Percentiles rank a stretch among this genome's conserved stretches.
phyloP scores from a whole-genome alignment of 2,113 vertebrate genomes.

The Anarrhichthys ocellatus region DNA sequence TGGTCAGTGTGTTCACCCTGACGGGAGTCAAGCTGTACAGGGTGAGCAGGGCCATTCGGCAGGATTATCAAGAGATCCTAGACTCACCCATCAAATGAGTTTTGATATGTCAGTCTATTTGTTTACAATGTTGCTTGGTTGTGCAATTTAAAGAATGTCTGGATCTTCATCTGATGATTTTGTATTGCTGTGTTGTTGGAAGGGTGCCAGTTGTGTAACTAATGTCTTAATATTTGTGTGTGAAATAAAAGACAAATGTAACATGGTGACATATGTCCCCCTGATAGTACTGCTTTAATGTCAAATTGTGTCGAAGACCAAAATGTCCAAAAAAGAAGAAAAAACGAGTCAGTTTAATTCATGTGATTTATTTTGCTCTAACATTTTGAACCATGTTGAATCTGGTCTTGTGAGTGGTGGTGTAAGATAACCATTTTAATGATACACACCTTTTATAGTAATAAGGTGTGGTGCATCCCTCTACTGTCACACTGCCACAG shows the following conservation, averaged over 20 bases:
- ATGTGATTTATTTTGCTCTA: slow-evolving; percentile 33
- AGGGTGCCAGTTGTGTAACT: slow-evolving; percentile 81
- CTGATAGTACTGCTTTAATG: slow-evolving; percentile 62
- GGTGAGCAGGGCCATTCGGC: slow-evolving; percentile 87
- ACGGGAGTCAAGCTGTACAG: slow-evolving; percentile 93
- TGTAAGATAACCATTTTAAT: slow-evolving; percentile 9
- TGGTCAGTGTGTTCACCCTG: slow-evolving; percentile 93
- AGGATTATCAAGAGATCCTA: slow-evolving; percentile 96
- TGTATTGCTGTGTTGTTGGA: slow-evolving; percentile 81
- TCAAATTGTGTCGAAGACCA: slow-evolving; percentile 48
- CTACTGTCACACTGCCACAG: slow-evolving; percentile 58
- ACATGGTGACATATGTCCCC: slow-evolving; percentile 56
- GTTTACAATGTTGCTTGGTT: slow-evolving; percentile 81
- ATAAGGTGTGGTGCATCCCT: slow-evolving; percentile 32
- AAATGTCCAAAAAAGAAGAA: slow-evolving; percentile 33
- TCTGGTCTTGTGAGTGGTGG: slow-evolving; percentile 51
- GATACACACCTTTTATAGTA: slow-evolving; percentile 6
- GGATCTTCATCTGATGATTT: slow-evolving; percentile 80
- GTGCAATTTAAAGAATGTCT: slow-evolving; percentile 83
- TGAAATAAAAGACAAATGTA: slow-evolving; percentile 79
- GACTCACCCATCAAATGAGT: slow-evolving; percentile 95
- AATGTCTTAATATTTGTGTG: slow-evolving; percentile 83
- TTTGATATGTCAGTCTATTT: slow-evolving; percentile 60
- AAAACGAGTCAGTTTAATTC: neutral
- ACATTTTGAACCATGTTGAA: slow-evolving; percentile 31